Conservation (phyloP, 2,113 vertebrate genomes). For the Alethe diademata region DNA sequence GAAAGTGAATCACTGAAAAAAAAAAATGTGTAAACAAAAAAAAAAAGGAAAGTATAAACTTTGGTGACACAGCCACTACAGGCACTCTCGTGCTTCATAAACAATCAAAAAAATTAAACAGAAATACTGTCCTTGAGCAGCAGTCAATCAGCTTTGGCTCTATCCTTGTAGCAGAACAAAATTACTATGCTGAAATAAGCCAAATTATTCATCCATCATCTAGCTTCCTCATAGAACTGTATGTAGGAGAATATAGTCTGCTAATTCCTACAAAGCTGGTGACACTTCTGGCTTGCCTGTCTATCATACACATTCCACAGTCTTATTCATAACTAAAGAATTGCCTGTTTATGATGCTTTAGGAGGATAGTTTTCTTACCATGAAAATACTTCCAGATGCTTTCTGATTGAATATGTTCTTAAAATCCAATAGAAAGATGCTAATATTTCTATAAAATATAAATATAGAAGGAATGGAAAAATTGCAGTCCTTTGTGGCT, state of each 20-base stretch:
- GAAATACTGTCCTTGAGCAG: background rate
- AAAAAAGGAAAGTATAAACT: background rate
- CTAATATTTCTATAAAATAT: background rate
- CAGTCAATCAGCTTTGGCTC: background rate
- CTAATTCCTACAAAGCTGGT: background rate
- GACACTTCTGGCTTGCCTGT: background rate
- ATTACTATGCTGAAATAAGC: background rate
- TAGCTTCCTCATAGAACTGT: background rate
- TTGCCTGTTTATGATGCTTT: background rate
- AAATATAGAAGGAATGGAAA: background rate
- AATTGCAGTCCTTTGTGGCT: background rate
- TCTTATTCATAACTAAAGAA: background rate
- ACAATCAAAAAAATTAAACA: background rate
- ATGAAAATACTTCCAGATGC: background rate
- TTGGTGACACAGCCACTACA: background rate
- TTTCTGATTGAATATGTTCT: background rate
- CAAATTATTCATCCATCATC: background rate
- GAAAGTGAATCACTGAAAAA: background rate
- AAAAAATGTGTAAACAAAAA: background rate
- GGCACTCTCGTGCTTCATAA: background rate
- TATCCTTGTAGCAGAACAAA: background rate
- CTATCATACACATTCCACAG: background rate
- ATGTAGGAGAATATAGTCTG: background rate
- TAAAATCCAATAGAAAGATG: background rate
- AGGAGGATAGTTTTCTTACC: background rate